Base-by-base conservation (phyloP, 1,140 invertebrate species). In the Calephelis virginiensis region DNA sequence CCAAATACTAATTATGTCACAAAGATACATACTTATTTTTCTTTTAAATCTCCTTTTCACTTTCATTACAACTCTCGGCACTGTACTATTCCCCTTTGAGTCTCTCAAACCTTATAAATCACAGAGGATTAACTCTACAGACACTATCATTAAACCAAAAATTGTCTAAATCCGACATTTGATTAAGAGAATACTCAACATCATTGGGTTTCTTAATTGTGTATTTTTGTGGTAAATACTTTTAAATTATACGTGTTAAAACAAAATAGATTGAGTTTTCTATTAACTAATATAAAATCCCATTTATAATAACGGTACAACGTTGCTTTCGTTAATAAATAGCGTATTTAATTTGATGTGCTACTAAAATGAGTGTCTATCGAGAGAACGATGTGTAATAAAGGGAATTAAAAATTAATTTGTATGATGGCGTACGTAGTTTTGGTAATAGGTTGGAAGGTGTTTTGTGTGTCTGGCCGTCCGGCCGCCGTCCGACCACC, bases 141-240 rank as follows among this genome's bases (percentile, higher is more conserved):
- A 77, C 76, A 71, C 79, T 83, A 85, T 86, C 78, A 89, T 86
- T 90, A 85, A 80, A 83, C 70, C 75, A 78, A 82, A 85, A 83
- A 86, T 83, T 84, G 71, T 76, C 83, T 79, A 88, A 89, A 90
- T 88, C 87, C 76, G 87, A 90, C 87, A 71, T 90, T 86, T 86
- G 82, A 87, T 85, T 88, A 84, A 90, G 81, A 85, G 83, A 85
- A 84, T 73, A 80, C 63, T 73, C 67, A 64, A 63, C 67, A 73
- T 79, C 84, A 83, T 85, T 84, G 76, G 74, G 72, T 82, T 77
- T 81, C 74, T 74, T 81, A 83, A 82, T 84, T 82, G 77, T 80
- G 73, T 85, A 75, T 82, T 79, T 85, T 75, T 77, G 73, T 81
- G 75, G 80, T 80, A 82, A 80, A 83, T 76, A 81, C 69, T 69